Percentiles rank a stretch among this genome's conserved stretches.
These are phyloP conservation scores for Bugulina stolonifera DNA, from an alignment of 2,888 invertebrate genomes.

Conservation along the genomic window DNA sequence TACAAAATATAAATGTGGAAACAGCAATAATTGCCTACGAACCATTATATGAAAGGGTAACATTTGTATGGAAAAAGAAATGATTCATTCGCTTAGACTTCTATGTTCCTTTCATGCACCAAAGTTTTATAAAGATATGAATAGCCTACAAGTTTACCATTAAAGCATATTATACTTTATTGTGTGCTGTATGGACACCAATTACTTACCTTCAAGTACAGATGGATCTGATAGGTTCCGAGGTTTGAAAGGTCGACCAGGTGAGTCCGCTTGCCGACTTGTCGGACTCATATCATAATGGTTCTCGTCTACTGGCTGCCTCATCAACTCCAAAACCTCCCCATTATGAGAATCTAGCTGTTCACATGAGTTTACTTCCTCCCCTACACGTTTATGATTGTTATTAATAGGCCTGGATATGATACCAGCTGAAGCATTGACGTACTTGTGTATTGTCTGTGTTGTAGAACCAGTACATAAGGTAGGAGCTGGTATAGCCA, in stretches of 20 bases:
- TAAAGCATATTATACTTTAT: too few relatives aligned
- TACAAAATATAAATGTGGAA: too few relatives aligned
- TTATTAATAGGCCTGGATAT: not conserved
- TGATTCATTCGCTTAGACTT: too few relatives aligned
- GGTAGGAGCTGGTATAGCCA: not conserved
- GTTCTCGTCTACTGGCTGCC: slow-evolving; percentile 13
- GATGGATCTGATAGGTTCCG: not conserved
- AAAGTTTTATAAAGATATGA: too few relatives aligned
- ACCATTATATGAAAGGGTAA: too few relatives aligned
- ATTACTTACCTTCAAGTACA: slow-evolving; percentile 9
- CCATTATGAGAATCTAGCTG: not conserved
- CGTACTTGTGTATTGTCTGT: slow-evolving; percentile 13
- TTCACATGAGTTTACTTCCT: not conserved
- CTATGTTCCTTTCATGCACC: too few relatives aligned
- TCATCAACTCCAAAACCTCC: not conserved
- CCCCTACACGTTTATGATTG: not conserved
- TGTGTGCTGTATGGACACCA: too few relatives aligned
- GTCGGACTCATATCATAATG: slow-evolving; percentile 5
- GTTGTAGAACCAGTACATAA: not conserved
- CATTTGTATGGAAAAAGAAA: too few relatives aligned
- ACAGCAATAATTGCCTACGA: too few relatives aligned
- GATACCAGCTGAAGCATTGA: slow-evolving; percentile 10
- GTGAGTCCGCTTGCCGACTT: not conserved
- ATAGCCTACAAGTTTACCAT: too few relatives aligned
- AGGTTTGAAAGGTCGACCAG: not conserved